Percentiles rank a stretch among this genome's conserved stretches.
phyloP scores from a whole-genome alignment of 2,113 vertebrate species.

The Pygoscelis antarcticus region DNA sequence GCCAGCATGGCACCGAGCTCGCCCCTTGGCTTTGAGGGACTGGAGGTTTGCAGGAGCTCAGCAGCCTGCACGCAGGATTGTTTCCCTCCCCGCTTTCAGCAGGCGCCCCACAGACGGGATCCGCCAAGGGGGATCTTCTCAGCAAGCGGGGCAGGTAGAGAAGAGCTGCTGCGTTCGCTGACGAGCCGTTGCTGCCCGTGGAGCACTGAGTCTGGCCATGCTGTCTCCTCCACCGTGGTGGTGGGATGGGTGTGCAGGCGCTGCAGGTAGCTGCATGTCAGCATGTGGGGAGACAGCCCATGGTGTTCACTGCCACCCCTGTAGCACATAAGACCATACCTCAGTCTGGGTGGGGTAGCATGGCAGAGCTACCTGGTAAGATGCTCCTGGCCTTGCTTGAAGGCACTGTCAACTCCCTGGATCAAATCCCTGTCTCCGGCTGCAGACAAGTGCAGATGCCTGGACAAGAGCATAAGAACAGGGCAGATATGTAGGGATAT shows the following conservation, averaged over 20 bases:
- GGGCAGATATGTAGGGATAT: neutral
- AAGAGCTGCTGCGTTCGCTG: neutral
- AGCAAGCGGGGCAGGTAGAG: fast-evolving
- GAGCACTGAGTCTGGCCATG: neutral
- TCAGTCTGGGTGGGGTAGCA: neutral
- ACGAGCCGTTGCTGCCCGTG: fast-evolving
- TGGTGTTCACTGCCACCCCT: neutral
- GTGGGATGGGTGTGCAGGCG: fast-evolving
- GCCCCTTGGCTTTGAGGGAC: neutral
- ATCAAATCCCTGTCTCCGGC: neutral
- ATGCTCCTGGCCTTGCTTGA: neutral
- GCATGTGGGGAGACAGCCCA: neutral
- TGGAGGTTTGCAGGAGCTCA: neutral
- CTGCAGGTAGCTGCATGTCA: neutral
- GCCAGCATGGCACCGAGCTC: fast-evolving
- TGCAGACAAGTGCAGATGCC: neutral
- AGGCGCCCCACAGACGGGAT: fast-evolving
- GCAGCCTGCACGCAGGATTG: fast-evolving
- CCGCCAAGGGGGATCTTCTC: neutral
- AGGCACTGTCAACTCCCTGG: neutral
- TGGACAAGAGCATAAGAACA: neutral
- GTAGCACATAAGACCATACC: neutral
- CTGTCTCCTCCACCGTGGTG: neutral
- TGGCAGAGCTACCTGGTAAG: neutral
- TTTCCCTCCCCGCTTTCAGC: neutral